A percentile compares a stretch with the other conserved stretches of the same genome.
Evolutionary conservation across 2,113 vertebrate species (phyloP).

Genomic region (Actenoides lindsayi): DNA sequence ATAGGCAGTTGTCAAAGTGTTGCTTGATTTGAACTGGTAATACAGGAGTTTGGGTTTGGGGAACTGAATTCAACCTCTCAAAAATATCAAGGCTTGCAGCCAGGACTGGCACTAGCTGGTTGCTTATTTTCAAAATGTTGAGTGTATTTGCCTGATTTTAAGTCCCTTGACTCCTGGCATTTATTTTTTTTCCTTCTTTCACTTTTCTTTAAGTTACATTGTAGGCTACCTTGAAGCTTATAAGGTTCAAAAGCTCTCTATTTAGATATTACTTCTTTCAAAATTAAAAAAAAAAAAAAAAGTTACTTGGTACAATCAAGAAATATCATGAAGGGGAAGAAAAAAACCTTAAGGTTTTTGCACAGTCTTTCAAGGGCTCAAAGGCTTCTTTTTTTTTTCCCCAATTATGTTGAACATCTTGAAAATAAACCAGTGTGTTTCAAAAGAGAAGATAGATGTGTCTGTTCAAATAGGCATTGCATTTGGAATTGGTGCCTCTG

Average conservation of each 20-base stretch:
- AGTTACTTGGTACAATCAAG: constrained; percentile 9
- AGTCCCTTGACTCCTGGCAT: neutral
- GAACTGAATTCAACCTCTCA: neutral
- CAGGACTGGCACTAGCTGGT: neutral
- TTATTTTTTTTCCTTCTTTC: neutral
- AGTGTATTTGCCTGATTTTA: neutral
- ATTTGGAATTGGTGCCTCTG: constrained; percentile 36
- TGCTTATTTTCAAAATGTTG: neutral
- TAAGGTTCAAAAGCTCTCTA: neutral
- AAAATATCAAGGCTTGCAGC: neutral
- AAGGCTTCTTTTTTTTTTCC: neutral
- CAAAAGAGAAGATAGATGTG: neutral
- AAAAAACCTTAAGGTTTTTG: neutral
- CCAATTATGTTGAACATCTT: neutral
- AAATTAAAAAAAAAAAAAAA: neutral
- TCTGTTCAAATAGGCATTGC: constrained; percentile 11
- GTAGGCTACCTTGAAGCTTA: neutral
- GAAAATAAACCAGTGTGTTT: constrained; percentile 32
- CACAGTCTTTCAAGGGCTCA: neutral
- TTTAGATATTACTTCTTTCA: constrained; percentile 28
- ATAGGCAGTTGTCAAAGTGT: neutral
- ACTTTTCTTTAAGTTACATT: neutral
- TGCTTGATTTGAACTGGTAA: neutral
- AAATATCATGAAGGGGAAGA: neutral
- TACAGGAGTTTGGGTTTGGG: neutral